Base-by-base conservation (phyloP, 2,888 invertebrate species). In the Helicoverpa assulta region DNA sequence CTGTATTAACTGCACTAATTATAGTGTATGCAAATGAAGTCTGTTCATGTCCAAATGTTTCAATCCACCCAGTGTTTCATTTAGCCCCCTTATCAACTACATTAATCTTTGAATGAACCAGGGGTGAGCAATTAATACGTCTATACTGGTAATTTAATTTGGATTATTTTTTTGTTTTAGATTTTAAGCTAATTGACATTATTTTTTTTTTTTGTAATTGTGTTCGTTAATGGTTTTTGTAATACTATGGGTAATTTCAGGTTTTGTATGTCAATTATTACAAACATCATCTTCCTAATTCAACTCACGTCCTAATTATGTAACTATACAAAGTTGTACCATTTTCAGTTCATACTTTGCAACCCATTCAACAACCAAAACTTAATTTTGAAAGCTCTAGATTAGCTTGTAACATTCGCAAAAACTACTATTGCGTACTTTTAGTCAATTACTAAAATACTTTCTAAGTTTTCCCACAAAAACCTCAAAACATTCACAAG, bases 31-130 rank as follows among this genome's bases (percentile, higher is more conserved):
- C 90, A 93, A 94, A 95, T 94, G 89, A 90, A 90, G 86, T 80
- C 87, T n/a, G 89, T 91, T 91, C 87, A 89, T 90, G 90, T 88
- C 89, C 90, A 91, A 94, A 93, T 93, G 90, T 91, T 93, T 94
- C 93, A 93, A 95, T 94, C 92, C 92, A 82, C 82, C 78, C 83
- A 86, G 86, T 88, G 92, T 93, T 93, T 92, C 90, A 93, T 93
- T 93, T 91, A 90, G 88, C 77, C 74, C 82, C 72, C 85, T 87
- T 93, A 93, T 94, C 93, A 83, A 57, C 56, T 52, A 75, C 88
- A 90, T 88, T 88, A 86, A 93, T 92, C 92, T 91, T 86, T 84
- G 73, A 82, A 73, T 60, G 81, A 82, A 80, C 83, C 78, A 40
- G 77, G 81, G 78, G 79, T 80, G 72, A 71, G 82, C 82, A 82